phyloP scores from a whole-genome alignment of 2,797 vertebrate species.

The Clarias platycephalus region DNA sequence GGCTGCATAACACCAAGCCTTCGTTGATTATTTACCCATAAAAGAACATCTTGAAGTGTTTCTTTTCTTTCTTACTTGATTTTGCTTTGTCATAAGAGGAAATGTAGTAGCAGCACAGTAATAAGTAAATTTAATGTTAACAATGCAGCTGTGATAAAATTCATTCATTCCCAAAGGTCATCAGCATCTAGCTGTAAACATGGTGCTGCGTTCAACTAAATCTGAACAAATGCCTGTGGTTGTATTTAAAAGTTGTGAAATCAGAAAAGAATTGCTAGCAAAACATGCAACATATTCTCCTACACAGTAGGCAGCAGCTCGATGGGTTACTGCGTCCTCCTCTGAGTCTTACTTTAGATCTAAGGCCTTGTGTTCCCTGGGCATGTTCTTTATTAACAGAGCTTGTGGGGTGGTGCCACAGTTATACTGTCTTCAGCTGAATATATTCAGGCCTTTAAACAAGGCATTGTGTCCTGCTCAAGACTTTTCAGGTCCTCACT shows the following conservation, averaged over 20 bases:
- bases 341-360: not conserved
- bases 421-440: constrained; percentile 18
- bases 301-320: not conserved
- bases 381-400: constrained; percentile 11
- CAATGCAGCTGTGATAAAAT: not conserved
- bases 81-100: not conserved
- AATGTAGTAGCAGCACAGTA: not conserved
- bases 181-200: not conserved
- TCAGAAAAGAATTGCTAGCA: no score
- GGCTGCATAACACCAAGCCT: not conserved
- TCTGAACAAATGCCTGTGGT: not conserved
- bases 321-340: not conserved
- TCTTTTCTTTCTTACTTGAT: not conserved
- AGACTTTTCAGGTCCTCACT: constrained; percentile 41
- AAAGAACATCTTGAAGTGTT: not conserved
- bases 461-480: constrained; percentile 33
- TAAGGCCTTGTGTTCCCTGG: not conserved
- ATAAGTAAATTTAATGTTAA: not conserved
- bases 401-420: not conserved
- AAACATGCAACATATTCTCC: not conserved
- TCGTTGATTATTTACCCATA: not conserved
- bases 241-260: not conserved
- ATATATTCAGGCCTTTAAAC: constrained; percentile 22
- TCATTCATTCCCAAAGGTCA: not conserved
- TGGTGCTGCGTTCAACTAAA: not conserved